Evolutionary conservation across 2,797 vertebrate genomes (phyloP).

Genomic region (Gymnoscopelus braueri): DNA sequence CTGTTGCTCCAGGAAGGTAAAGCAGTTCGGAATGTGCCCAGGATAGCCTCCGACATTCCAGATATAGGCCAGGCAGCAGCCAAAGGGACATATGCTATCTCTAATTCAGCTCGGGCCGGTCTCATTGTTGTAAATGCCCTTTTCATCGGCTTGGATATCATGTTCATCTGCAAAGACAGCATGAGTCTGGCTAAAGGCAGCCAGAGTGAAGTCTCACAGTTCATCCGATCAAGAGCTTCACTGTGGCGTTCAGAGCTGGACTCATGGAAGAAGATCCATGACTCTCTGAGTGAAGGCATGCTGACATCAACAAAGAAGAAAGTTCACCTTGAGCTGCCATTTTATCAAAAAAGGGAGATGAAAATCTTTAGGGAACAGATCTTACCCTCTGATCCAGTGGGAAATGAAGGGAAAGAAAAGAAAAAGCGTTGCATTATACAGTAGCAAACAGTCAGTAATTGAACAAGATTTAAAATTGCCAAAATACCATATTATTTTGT

Average conservation of each 20-base stretch:
- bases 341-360: conserved; percentile 35
- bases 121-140: conserved; percentile 66
- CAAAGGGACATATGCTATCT: conserved; percentile 55
- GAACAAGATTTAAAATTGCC: not conserved
- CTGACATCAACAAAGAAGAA: conserved; percentile 27
- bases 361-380: not conserved
- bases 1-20: conserved; percentile 51
- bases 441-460: not conserved
- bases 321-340: conserved; percentile 53
- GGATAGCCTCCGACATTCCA: conserved; percentile 67
- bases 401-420: not conserved
- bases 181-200: conserved; percentile 71
- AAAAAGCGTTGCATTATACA: not conserved
- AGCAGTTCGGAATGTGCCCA: conserved; percentile 51
- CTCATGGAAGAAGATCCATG: conserved; percentile 64
- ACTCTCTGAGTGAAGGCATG: conserved; percentile 54
- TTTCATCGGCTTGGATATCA: conserved; percentile 74
- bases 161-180: conserved; percentile 78
- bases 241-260: conserved; percentile 73
- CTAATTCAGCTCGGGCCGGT: conserved; percentile 59
- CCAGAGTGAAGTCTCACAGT: conserved; percentile 60
- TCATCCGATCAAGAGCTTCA: conserved; percentile 70
- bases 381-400: not conserved
- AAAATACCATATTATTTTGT: too few species aligned
- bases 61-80: conserved; percentile 70